Percentiles rank a stretch among this genome's conserved stretches.
Evolutionary conservation across 2,113 vertebrate genomes (phyloP).

Genomic region (Uropsilus gracilis): DNA sequence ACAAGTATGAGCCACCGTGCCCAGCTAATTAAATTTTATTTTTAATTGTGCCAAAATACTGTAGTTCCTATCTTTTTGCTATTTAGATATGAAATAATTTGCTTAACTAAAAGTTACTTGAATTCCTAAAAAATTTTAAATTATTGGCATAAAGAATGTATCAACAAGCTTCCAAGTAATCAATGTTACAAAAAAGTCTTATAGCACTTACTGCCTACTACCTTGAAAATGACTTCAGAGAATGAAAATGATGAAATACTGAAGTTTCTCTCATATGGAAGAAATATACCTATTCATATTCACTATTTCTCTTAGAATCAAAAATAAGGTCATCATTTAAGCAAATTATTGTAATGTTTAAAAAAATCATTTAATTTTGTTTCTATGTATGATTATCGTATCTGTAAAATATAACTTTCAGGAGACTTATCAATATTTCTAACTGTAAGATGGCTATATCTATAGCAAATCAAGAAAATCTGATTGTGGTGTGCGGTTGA

Average conservation of each 20-base stretch:
- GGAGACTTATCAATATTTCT: slow-evolving; percentile 49
- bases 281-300: slow-evolving; percentile 36
- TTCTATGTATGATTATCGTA: background rate
- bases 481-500: background rate
- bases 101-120: slow-evolving; percentile 1
- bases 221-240: background rate
- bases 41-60: background rate
- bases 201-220: background rate
- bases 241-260: slow-evolving; percentile 34
- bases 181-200: background rate
- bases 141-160: background rate
- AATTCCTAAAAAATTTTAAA: slow-evolving; percentile 46
- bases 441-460: background rate
- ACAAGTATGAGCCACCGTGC: too few relatives aligned
- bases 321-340: slow-evolving; percentile 47
- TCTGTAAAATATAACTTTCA: slow-evolving; percentile 31
- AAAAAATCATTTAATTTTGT: slow-evolving; percentile 5
- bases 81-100: background rate
- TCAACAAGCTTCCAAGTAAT: background rate
- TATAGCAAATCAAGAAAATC: background rate
- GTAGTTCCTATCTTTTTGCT: background rate
- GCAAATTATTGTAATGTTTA: slow-evolving; percentile 44
- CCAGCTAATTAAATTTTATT: background rate
- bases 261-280: slow-evolving; percentile 11
- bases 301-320: slow-evolving; percentile 28